Evolutionary conservation across 2,797 vertebrate genomes (phyloP).

Genomic region (Lagorchestes hirsutus): DNA sequence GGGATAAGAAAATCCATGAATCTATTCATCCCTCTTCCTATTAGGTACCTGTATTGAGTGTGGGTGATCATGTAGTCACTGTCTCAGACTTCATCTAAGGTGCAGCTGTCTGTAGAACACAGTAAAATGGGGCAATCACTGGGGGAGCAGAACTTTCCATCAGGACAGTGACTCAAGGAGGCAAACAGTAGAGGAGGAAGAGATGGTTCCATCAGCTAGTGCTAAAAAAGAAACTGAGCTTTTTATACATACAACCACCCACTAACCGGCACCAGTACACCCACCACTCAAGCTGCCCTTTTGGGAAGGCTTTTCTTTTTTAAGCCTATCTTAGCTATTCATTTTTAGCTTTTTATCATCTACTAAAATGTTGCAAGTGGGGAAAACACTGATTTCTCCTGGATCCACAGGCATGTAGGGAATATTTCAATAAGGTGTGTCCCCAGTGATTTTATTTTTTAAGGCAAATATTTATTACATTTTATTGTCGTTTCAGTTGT

Average conservation of each 20-base stretch:
- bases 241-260: background rate
- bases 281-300: background rate
- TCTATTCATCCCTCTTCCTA: slow-evolving; percentile 58
- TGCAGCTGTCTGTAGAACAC: slow-evolving; percentile 67
- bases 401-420: background rate
- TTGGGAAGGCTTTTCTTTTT: background rate
- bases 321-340: background rate
- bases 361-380: background rate
- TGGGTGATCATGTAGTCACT: slow-evolving; percentile 68
- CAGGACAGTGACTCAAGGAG: background rate
- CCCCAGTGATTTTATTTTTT: background rate
- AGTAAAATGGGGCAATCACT: slow-evolving; percentile 36
- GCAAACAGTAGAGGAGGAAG: background rate
- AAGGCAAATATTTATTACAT: background rate
- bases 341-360: background rate
- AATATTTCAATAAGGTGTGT: background rate
- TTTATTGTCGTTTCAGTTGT: background rate
- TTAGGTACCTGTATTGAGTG: slow-evolving; percentile 68
- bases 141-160: background rate
- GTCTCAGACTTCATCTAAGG: slow-evolving; percentile 68
- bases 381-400: background rate
- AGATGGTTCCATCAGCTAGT: background rate
- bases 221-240: background rate
- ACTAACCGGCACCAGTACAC: background rate
- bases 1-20: slow-evolving; percentile 62